Conservation (phyloP, 92 coral and sea anemone genomes). For the Desmophyllum pertusum region DNA sequence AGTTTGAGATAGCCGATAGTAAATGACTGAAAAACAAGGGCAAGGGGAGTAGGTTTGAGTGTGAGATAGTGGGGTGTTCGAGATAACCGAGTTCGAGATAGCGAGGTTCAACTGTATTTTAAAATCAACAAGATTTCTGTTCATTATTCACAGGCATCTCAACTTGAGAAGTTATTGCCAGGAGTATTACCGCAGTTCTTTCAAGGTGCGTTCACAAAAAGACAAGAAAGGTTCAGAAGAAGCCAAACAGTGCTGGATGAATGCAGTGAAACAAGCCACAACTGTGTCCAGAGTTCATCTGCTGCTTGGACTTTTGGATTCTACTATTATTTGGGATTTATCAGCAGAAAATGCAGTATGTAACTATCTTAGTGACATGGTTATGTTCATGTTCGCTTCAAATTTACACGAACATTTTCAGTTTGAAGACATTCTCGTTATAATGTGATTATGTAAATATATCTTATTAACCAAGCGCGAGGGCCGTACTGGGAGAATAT, state of each 20-base stretch:
- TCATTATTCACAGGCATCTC: conserved; percentile 15
- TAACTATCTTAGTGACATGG: background rate
- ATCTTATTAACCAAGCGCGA: too few species aligned
- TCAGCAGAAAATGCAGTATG: conserved; percentile 84
- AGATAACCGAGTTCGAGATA: too few species aligned
- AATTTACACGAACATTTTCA: too few species aligned
- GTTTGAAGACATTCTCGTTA: too few species aligned
- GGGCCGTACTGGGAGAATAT: too few species aligned
- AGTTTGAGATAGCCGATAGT: too few species aligned
- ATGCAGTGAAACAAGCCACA: conserved; percentile 61
- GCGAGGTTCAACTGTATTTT: too few species aligned
- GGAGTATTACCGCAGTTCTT: conserved; percentile 68
- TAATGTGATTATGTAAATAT: too few species aligned
- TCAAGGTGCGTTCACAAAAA: conserved; percentile 47
- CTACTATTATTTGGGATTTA: conserved; percentile 79
- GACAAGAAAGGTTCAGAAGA: conserved; percentile 35
- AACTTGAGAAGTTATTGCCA: conserved; percentile 40
- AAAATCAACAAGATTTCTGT: background rate
- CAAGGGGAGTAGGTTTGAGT: too few species aligned
- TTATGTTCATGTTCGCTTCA: too few species aligned
- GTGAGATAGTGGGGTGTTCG: too few species aligned
- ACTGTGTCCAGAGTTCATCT: conserved; percentile 89
- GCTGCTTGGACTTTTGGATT: conserved; percentile 76
- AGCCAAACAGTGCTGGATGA: conserved; percentile 64
- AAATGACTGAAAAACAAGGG: too few species aligned